Evolutionary conservation across 2,888 invertebrate species (phyloP), one percentile per base, ranked within the genome.

Genomic region (Eupithecia insigniata): DNA sequence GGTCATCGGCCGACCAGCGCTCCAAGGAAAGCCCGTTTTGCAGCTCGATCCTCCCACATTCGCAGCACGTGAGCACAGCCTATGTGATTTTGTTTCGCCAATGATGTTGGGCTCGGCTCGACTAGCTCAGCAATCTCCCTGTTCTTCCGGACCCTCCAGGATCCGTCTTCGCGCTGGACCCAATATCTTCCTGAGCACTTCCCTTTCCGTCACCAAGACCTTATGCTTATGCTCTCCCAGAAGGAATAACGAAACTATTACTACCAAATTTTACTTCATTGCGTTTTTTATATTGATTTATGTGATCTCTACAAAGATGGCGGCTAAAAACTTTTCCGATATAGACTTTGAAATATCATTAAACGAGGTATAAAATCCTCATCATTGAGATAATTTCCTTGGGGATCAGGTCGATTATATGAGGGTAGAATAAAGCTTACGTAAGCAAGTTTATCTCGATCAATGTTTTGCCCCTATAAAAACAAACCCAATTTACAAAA

Each of bases 371-470:
- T 65, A 66, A 69, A 66, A 66, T 69, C 22, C 64, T 51, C 69
- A 61, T 69, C 71, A 67, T 65, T 39, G 34, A 28, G 36, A 66
- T 72, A 72, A 72, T 72, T 72, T 72, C 72, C 72, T 69, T 51
- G 18, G 72, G 61, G 72, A 66, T 30, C 34, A 46, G 51, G 28
- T 71, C 39, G 28, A 55, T 58, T 62, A 36, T 62, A 67, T 39
- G 55, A 34, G 18, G 58, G n/a, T 58, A 55, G 6, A 46, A 69
- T 28, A 64, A 36, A 36, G 55, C 55, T 55, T 22, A 60, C 18
- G 30, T 60, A 60, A 60, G 30, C 60, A 30, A 30, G 60, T 30
- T 60, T 16, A 60, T 30, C 30, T 58, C 16, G 14, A 28, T 58
- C 58, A 58, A 58, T 28, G 16, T 58, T 28, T 28, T 28, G 55